phyloP scores from a whole-genome alignment of 2,888 invertebrate genomes.

The Clistopyga incitator region DNA sequence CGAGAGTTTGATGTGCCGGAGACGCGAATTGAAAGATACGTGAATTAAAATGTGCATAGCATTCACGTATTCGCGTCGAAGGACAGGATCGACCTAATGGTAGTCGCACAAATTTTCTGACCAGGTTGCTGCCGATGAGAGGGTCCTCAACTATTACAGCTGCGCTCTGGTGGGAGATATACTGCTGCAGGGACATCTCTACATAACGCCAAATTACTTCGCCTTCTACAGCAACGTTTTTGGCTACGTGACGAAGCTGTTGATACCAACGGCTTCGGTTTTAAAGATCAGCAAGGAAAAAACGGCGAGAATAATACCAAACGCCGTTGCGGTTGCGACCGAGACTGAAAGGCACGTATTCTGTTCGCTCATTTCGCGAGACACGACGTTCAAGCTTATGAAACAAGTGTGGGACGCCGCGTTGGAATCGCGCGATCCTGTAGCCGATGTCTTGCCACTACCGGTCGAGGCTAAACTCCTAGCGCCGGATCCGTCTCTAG shows the following conservation, averaged over 20 bases:
- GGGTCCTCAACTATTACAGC: constrained; percentile 95
- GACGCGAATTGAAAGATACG: not conserved
- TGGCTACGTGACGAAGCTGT: constrained; percentile 96
- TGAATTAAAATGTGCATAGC: constrained; percentile 1
- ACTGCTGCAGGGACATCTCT: constrained; percentile 95
- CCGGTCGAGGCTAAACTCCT: constrained; percentile 77
- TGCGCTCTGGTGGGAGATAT: constrained; percentile 97
- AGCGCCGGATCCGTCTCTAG: constrained; percentile 76
- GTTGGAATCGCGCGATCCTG: constrained; percentile 83
- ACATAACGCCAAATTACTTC: constrained; percentile 97
- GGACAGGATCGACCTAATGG: constrained; percentile 76
- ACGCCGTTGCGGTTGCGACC: constrained; percentile 96
- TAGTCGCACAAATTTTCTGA: constrained; percentile 78
- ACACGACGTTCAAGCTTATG: constrained; percentile 95
- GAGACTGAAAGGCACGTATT: constrained; percentile 93
- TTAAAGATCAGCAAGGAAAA: constrained; percentile 96
- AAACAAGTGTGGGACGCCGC: constrained; percentile 92
- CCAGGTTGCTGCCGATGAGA: constrained; percentile 91
- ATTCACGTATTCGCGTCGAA: constrained; percentile 50
- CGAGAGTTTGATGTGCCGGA: not conserved
- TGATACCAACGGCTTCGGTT: constrained; percentile 95
- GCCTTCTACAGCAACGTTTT: constrained; percentile 98
- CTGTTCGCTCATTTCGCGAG: constrained; percentile 95
- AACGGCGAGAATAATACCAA: constrained; percentile 97
- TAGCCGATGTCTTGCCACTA: constrained; percentile 80